phyloP scores from a whole-genome alignment of 1,140 invertebrate species.

The Chironomus tepperi region DNA sequence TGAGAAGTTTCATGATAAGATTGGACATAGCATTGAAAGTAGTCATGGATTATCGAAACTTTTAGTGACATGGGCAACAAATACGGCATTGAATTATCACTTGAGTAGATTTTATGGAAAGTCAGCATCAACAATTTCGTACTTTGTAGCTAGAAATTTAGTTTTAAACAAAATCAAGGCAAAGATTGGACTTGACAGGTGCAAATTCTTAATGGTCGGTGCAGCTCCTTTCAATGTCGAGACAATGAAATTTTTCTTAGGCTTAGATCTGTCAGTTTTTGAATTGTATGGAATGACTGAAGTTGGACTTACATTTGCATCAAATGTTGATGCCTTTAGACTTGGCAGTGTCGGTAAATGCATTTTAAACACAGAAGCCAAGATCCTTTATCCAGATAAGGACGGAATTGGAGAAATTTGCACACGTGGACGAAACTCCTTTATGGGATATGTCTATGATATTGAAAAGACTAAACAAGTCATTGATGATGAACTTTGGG shows the following conservation, averaged over 20 bases:
- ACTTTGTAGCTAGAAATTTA: conserved; percentile 57
- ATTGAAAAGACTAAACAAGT: conserved; percentile 40
- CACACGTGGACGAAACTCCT: conserved; percentile 67
- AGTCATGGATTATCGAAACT: conserved; percentile 56
- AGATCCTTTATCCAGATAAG: conserved; percentile 54
- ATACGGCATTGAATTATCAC: conserved; percentile 58
- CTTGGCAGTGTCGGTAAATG: conserved; percentile 58
- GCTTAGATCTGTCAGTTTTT: conserved; percentile 70
- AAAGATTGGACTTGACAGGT: conserved; percentile 65
- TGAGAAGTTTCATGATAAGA: conserved; percentile 88
- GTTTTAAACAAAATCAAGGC: conserved; percentile 67
- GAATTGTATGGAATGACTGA: conserved; percentile 84
- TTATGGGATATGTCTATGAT: conserved; percentile 84
- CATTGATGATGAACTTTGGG: conserved; percentile 66
- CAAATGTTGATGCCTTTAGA: conserved; percentile 42
- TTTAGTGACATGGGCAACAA: conserved; percentile 61
- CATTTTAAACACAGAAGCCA: conserved; percentile 53
- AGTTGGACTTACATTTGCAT: conserved; percentile 58
- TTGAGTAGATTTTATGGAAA: not conserved
- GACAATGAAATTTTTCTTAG: conserved; percentile 76
- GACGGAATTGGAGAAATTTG: conserved; percentile 71
- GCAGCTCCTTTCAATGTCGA: conserved; percentile 80
- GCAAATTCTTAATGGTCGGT: conserved; percentile 57
- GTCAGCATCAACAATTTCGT: conserved; percentile 43
- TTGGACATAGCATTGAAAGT: conserved; percentile 59